Conservation (phyloP, 2,113 vertebrate genomes). For the Nannobrachium achirus region DNA sequence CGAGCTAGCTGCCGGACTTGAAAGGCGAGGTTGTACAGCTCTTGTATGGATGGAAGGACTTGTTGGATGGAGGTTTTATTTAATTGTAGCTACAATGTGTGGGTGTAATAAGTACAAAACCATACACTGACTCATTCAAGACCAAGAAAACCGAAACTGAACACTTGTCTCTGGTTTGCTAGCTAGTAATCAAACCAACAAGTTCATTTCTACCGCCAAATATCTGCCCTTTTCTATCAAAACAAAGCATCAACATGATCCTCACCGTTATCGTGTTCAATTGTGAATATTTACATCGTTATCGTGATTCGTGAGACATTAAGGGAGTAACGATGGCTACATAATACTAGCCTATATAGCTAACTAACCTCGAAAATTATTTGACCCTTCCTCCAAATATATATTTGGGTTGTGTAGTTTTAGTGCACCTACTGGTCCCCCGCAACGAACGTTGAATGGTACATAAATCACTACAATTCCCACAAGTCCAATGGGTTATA, state of each 20-base stretch:
- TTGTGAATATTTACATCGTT: neutral
- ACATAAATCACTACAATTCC: constrained; percentile 52
- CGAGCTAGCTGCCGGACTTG: no score
- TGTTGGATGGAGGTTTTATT: no score
- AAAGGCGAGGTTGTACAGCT: no score
- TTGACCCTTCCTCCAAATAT: constrained; percentile 58
- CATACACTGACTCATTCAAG: no score
- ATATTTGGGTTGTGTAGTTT: constrained; percentile 68
- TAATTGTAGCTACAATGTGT: neutral
- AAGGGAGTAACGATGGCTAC: constrained; percentile 33
- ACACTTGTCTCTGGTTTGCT: neutral
- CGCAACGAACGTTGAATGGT: neutral
- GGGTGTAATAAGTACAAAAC: accelerated
- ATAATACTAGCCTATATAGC: constrained; percentile 46
- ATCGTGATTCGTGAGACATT: neutral
- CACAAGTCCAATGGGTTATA: neutral
- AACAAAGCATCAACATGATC: neutral
- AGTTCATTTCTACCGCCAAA: neutral
- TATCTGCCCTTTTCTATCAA: no score
- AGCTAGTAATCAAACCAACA: neutral
- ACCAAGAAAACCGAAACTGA: neutral
- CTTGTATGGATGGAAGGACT: no score
- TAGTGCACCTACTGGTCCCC: neutral
- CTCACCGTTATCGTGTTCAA: neutral
- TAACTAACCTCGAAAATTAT: constrained; percentile 46